phyloP scores from a whole-genome alignment of 2,888 invertebrate genomes.

The Microchrysa polita region DNA sequence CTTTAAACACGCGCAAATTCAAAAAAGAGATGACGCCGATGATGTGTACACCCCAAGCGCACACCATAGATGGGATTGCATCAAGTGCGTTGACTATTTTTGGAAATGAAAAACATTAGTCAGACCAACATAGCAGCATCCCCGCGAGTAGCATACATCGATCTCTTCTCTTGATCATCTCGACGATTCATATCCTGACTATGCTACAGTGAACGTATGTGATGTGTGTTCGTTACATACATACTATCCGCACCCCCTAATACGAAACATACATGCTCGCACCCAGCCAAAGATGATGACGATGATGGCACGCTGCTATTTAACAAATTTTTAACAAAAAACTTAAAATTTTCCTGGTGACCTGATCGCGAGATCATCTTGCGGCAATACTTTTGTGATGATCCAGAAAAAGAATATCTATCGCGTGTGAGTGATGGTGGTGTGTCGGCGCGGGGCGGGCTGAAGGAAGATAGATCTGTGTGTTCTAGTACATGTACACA shows the following conservation, averaged over 20 bases:
- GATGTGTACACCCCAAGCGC: neutral
- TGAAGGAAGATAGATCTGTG: neutral
- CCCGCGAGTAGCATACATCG: too few relatives aligned
- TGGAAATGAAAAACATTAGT: constrained; percentile 26
- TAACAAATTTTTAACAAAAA: neutral
- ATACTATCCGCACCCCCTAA: neutral
- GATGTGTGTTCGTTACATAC: neutral
- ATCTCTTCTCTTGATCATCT: too few relatives aligned
- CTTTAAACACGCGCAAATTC: neutral
- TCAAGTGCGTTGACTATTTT: constrained; percentile 30
- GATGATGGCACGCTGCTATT: neutral
- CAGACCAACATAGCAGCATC: neutral
- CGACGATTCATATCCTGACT: too few relatives aligned
- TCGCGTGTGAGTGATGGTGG: constrained; percentile 1
- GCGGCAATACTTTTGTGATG: neutral
- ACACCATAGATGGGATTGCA: neutral
- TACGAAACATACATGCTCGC: neutral
- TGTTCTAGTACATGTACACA: neutral
- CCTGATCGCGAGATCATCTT: neutral
- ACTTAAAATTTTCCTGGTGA: too few relatives aligned
- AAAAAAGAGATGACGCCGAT: neutral
- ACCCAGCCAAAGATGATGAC: too few relatives aligned
- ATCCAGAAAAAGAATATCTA: neutral
- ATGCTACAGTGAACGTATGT: too few relatives aligned
- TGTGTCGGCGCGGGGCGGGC: neutral